phyloP scores from a whole-genome alignment of 2,888 invertebrate species.

The Crocallis elinguaria region DNA sequence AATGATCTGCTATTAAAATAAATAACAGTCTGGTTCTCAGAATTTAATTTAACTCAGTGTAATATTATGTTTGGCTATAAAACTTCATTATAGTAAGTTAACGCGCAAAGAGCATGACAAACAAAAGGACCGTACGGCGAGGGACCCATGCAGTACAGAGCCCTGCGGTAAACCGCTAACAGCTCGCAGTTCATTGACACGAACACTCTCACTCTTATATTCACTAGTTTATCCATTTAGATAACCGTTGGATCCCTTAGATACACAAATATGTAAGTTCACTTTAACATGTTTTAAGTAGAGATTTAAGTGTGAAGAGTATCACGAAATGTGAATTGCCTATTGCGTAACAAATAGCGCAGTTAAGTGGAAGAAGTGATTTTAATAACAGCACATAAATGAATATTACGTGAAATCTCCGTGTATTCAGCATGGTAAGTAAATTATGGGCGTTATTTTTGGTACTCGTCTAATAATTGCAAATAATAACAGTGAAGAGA shows the following conservation, averaged over 20 bases:
- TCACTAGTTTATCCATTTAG: constrained; percentile 31
- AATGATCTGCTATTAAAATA: constrained; percentile 10
- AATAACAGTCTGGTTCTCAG: not conserved
- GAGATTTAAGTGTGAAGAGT: not conserved
- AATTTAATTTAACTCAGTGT: constrained; percentile 23
- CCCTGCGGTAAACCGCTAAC: constrained; percentile 67
- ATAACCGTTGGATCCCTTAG: constrained; percentile 20
- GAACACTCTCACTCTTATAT: constrained; percentile 55
- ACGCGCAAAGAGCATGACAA: constrained; percentile 48
- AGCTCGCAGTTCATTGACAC: constrained; percentile 59
- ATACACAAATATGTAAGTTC: not conserved
- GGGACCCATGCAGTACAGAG: constrained; percentile 48
- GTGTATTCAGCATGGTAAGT: constrained; percentile 25
- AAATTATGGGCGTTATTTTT: constrained; percentile 12
- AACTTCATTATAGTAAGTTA: constrained; percentile 45
- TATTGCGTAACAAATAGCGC: constrained; percentile 2
- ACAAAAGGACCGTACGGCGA: constrained; percentile 43
- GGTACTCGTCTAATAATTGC: constrained; percentile 34
- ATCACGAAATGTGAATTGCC: not conserved
- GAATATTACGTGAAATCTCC: not conserved
- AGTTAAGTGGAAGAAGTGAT: not conserved
- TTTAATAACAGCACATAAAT: not conserved
- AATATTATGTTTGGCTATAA: constrained; percentile 32
- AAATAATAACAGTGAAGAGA: constrained; percentile 37
- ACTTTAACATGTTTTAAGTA: not conserved